phyloP scores from a whole-genome alignment of 2,113 vertebrate genomes.

The Perca fluviatilis region DNA sequence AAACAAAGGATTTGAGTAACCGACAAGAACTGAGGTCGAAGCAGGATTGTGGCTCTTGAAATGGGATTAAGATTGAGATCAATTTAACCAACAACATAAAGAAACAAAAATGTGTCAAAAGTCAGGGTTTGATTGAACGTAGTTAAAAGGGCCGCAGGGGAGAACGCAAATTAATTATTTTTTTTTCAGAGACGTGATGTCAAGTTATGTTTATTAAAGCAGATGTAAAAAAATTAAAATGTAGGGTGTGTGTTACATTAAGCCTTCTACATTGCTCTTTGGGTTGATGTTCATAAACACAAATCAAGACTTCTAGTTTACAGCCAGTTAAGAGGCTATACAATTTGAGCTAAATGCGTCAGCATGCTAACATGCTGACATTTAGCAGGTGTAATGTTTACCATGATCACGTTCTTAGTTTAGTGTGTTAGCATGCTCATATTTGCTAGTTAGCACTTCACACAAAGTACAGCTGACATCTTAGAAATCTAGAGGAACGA shows the following conservation, averaged over 20 bases:
- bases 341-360: not conserved
- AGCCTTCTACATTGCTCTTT: not conserved
- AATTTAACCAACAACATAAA: constrained; percentile 52
- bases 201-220: constrained; percentile 30
- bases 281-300: not conserved
- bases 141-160: constrained; percentile 5
- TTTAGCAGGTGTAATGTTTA: not conserved
- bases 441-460: not conserved
- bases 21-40: constrained; percentile 30
- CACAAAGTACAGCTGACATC: not conserved
- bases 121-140: constrained; percentile 21
- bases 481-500: not conserved
- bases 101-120: constrained; percentile 46
- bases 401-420: not conserved
- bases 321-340: no score
- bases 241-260: not conserved
- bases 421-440: not conserved
- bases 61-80: constrained; percentile 43
- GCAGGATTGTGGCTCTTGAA: constrained; percentile 38
- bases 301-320: not conserved
- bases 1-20: constrained; percentile 54
- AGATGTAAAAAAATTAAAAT: not conserved
- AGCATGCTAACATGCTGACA: not conserved
- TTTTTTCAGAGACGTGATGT: constrained; percentile 14
- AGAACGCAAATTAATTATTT: no score